Conservation (phyloP, 1,140 invertebrate genomes). For the Orius laevigatus region DNA sequence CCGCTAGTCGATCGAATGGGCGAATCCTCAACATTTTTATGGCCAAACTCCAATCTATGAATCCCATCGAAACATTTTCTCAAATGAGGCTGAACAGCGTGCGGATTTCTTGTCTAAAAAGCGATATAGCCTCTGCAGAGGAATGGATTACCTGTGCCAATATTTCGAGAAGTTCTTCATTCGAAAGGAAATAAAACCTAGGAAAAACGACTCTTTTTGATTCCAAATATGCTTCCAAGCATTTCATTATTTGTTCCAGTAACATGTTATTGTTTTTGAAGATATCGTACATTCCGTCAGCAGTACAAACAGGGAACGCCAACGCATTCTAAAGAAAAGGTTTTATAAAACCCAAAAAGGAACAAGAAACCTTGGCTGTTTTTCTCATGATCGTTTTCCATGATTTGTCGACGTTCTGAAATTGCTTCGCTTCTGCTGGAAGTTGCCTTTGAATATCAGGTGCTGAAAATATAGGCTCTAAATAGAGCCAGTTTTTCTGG, state of each 20-base stretch:
- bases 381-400: constrained; percentile 72
- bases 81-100: constrained; percentile 74
- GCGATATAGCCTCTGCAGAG: too few relatives aligned
- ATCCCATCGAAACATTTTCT: constrained; percentile 82
- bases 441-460: constrained; percentile 76
- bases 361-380: constrained; percentile 38
- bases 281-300: constrained; percentile 47
- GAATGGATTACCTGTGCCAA: constrained; percentile 51
- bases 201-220: constrained; percentile 83
- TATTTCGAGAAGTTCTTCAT: constrained; percentile 85
- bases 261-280: constrained; percentile 58
- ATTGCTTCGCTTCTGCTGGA: constrained; percentile 68
- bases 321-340: constrained; percentile 37
- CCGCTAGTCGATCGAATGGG: not conserved
- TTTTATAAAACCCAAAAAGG: not conserved
- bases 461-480: constrained; percentile 77
- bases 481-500: constrained; percentile 71
- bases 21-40: constrained; percentile 10
- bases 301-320: constrained; percentile 48
- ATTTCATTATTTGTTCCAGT: constrained; percentile 67
- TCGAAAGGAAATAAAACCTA: constrained; percentile 85
- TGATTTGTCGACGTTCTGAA: constrained; percentile 65
- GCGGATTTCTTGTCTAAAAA: constrained; percentile 58
- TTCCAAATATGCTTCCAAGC: constrained; percentile 62
- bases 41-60: constrained; percentile 28